Conservation (phyloP, 2,888 invertebrate genomes). For the Anthophora plumipes region DNA sequence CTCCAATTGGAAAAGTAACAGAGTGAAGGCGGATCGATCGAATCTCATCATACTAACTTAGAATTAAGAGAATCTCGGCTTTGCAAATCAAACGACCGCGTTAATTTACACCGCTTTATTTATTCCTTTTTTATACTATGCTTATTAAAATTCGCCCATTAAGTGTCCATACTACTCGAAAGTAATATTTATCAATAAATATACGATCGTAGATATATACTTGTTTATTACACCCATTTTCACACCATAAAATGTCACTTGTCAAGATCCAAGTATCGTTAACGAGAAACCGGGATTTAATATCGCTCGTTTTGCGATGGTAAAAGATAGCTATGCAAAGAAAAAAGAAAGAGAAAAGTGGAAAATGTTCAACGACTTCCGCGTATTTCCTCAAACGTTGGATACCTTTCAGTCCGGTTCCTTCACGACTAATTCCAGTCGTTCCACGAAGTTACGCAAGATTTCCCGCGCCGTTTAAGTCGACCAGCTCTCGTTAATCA, state of each 20-base stretch:
- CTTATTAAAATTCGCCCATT: background rate
- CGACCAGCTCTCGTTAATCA: conserved; percentile 10
- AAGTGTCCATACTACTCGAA: background rate
- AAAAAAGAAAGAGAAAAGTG: background rate
- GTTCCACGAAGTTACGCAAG: background rate
- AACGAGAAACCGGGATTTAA: conserved; percentile 19
- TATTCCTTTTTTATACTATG: conserved; percentile 32
- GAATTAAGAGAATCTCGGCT: background rate
- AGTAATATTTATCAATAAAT: conserved; percentile 36
- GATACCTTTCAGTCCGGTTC: conserved; percentile 29
- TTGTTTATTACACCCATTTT: background rate
- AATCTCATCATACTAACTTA: too few species aligned
- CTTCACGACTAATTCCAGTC: conserved; percentile 11
- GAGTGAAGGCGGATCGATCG: too few species aligned
- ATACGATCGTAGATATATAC: conserved; percentile 1
- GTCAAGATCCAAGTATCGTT: background rate
- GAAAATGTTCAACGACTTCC: conserved; percentile 7
- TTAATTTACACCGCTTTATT: conserved; percentile 21
- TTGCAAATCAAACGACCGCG: conserved; percentile 9
- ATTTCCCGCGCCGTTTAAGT: conserved; percentile 21
- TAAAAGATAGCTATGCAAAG: background rate
- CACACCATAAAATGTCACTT: conserved; percentile 14
- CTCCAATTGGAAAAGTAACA: too few species aligned
- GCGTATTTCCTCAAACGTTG: too few species aligned
- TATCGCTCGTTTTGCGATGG: conserved; percentile 3